Evolutionary conservation across 2,888 invertebrate genomes (phyloP), one percentile per base, ranked within the genome.

Genomic region (Scaptomyza cyrtandrae): DNA sequence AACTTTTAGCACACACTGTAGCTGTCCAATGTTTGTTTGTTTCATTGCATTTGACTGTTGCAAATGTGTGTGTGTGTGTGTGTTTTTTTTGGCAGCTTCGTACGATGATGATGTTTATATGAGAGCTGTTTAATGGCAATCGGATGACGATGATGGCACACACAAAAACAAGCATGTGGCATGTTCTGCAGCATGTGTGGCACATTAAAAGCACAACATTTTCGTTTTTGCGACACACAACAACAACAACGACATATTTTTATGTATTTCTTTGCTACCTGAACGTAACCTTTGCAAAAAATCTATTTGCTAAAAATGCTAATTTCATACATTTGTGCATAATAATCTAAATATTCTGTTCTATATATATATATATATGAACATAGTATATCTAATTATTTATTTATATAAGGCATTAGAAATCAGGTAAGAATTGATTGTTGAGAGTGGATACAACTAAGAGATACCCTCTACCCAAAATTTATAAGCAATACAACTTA

Each of bases 51-150:
- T 61, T 63, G 62, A 49, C 55, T 52, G 61, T 48, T 46, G 48
- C 50, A 60, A 39, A 53, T 68, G 49, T 39, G 37, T 39, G 6
- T 39, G 7, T 14, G 9, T 41, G 6, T n/a, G n/a, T 37, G 11
- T 14, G 14, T 6, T 9, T 9, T 43, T 74, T 63, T 74, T 66
- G 77, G 61, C 61, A 13, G 35, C n/a, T 39, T 14, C 49, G 45
- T 27, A 11, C 24, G 27, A 52, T 43, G 78, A 48, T 78, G 79
- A 82, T 72, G 69, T 72, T 82, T 80, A 70, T 75, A 85, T 63
- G 70, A 83, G 61, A 83, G 61, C 72, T 80, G 84, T 39, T 49
- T 65, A 72, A 63, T 75, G 75, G 50, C 50, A 55, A 62, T 53
- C 70, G 71, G 65, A 45, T 49, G 65, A 29, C 46, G 55, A 5